Conservation (phyloP, 2,113 vertebrate species). For the Cryptotis parvus region DNA sequence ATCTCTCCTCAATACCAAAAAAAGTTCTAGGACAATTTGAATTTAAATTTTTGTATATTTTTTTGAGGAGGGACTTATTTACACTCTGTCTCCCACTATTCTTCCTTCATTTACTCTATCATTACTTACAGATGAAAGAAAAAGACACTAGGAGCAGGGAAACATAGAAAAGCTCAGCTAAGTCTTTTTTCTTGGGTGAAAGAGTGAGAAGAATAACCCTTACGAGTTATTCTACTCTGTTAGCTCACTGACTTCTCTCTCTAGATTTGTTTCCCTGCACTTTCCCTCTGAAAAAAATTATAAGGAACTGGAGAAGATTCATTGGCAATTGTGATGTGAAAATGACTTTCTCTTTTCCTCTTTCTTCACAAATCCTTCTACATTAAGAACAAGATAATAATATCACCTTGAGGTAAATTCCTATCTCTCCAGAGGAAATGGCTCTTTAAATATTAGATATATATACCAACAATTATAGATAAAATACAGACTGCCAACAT, state of each 20-base stretch:
- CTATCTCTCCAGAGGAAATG: too few species aligned
- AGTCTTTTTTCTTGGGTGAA: too few species aligned
- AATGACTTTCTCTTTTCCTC: neutral
- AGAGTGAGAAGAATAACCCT: neutral
- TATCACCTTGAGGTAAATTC: neutral
- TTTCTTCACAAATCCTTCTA: neutral
- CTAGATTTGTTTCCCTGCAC: neutral
- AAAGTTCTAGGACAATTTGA: slow-evolving; percentile 1
- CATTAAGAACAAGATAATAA: neutral
- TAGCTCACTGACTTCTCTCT: neutral
- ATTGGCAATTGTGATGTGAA: neutral
- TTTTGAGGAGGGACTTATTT: too few species aligned
- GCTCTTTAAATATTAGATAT: neutral
- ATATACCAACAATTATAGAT: neutral
- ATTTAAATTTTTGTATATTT: neutral
- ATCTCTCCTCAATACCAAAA: too few species aligned
- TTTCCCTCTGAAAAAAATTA: neutral
- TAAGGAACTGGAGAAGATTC: neutral
- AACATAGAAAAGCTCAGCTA: neutral
- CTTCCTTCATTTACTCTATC: neutral
- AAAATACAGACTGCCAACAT: neutral
- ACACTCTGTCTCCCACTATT: neutral
- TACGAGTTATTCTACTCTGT: neutral
- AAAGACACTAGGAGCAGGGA: neutral
- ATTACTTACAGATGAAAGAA: neutral